Evolutionary conservation across 2,888 invertebrate genomes (phyloP), one percentile per base, ranked within the genome.

Genomic region (Magallana nippona): DNA sequence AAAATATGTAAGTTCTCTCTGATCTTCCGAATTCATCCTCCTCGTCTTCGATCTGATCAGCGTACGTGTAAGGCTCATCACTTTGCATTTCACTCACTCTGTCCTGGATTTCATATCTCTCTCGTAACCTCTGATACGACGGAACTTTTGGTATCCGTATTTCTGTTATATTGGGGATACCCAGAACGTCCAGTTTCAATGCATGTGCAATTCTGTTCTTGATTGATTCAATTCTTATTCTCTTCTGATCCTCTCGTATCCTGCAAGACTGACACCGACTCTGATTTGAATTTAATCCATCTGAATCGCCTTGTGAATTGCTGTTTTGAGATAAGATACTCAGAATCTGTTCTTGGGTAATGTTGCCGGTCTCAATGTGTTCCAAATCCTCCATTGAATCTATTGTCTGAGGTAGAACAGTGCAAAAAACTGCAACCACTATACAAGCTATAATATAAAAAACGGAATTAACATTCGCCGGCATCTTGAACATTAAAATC

Each of bases 81-180:
- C 82, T 55, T 79, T 85, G 85, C 82, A 85, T 83, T 55, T 79
- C 78, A 13, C 71, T 27, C n/a, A 82, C 55, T 22, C 58, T 83
- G 11, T 78, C 57, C 27, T 60, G 19, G 17, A 91, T 88, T 63
- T 86, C 89, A 81, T 88, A 89, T 77, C 89, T 85, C 11, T 89
- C 89, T 56, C 87, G 86, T n/a, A 91, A 85, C 77, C 85, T 87
- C 10, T 88, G 85, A 83, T 91, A 84, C 5, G 89, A 88, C 15
- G 91, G 91, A 5, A 89, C 85, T 81, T 89, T 88, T 22, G 92
- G 92, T 56, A 91, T 86, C 17, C 83, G 85, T 82, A 87, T 86
- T 13, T 88, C 89, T 0, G 92, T 90, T 84, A 90, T 87, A 83
- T 92, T 91, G 3, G 92, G 92, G 82, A 89, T 80, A 17, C 84